A percentile compares a stretch with the other conserved stretches of the same genome.
These are phyloP conservation scores for Ichneumoninae sp. DNA, from an alignment of 2,888 invertebrate species.

Conservation along the genomic window DNA sequence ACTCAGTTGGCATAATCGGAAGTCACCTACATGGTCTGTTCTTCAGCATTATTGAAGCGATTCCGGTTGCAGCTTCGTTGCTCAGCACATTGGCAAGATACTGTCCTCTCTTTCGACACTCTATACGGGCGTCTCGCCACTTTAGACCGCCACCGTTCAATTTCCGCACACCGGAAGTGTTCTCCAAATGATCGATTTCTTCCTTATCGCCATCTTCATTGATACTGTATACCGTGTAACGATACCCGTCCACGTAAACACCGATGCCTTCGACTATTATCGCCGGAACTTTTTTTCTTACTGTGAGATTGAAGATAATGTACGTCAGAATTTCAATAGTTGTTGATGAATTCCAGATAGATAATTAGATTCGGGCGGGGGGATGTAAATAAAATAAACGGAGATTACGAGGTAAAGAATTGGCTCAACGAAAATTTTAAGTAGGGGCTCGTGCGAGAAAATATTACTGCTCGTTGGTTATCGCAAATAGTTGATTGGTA, in stretches of 20 bases:
- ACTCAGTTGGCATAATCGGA: neutral
- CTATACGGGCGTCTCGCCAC: slow-evolving; percentile 66
- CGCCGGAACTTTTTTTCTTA: slow-evolving; percentile 32
- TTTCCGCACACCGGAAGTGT: slow-evolving; percentile 53
- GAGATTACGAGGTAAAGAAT: neutral
- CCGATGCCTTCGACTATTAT: slow-evolving; percentile 52
- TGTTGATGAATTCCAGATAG: neutral
- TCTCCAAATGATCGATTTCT: slow-evolving; percentile 2
- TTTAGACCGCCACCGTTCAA: slow-evolving; percentile 69
- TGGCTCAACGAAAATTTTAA: slow-evolving; percentile 13
- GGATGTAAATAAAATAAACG: neutral
- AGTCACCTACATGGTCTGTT: slow-evolving; percentile 67
- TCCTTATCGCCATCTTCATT: slow-evolving; percentile 46
- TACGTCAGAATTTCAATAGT: neutral
- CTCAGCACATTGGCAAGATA: slow-evolving; percentile 66
- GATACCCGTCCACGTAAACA: slow-evolving; percentile 61
- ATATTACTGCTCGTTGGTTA: neutral
- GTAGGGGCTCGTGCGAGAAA: slow-evolving; percentile 1
- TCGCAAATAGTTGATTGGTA: neutral
- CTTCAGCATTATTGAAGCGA: slow-evolving; percentile 68
- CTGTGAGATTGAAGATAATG: slow-evolving; percentile 5
- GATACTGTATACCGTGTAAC: slow-evolving; percentile 67
- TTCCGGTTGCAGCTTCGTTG: slow-evolving; percentile 65
- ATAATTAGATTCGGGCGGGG: neutral
- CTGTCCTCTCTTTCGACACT: slow-evolving; percentile 68